phyloP scores from a whole-genome alignment of 2,113 vertebrate genomes.

The Cyphomyrus plagiostoma region DNA sequence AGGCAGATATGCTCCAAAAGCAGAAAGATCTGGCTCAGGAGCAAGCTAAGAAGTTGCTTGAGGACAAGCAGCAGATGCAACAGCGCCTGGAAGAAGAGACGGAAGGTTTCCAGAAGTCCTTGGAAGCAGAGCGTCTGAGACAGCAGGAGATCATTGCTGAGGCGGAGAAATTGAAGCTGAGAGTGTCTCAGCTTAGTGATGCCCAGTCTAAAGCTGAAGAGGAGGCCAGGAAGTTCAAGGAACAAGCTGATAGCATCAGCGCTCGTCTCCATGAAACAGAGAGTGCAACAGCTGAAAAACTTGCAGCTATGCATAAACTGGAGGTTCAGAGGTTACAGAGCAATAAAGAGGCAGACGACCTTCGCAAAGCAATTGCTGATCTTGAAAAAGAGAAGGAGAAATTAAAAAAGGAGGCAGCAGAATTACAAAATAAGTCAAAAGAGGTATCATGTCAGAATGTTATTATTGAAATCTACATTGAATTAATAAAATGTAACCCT shows the following conservation, averaged over 20 bases:
- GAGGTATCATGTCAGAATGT: constrained; percentile 77
- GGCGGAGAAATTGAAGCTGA: constrained; percentile 81
- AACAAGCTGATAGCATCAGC: constrained; percentile 77
- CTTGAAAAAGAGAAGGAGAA: constrained; percentile 87
- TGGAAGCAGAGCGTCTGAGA: constrained; percentile 76
- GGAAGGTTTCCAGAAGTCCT: constrained; percentile 79
- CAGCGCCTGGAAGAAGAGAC: constrained; percentile 79
- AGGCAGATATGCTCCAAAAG: constrained; percentile 85
- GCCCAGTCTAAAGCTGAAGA: constrained; percentile 80
- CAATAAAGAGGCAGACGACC: constrained; percentile 70
- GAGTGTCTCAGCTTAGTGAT: constrained; percentile 76
- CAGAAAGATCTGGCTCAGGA: constrained; percentile 90
- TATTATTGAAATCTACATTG: constrained; percentile 34
- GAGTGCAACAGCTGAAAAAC: constrained; percentile 74
- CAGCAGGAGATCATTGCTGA: constrained; percentile 80
- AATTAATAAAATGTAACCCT: constrained; percentile 58
- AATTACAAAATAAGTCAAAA: constrained; percentile 88
- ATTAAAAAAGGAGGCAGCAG: constrained; percentile 79
- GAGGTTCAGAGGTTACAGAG: constrained; percentile 75
- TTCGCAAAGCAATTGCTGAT: constrained; percentile 74
- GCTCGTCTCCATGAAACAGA: constrained; percentile 76
- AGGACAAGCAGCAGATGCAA: constrained; percentile 88
- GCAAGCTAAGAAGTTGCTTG: constrained; percentile 79
- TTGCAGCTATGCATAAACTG: constrained; percentile 67
- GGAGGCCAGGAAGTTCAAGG: constrained; percentile 82